Conservation (phyloP, 1,140 invertebrate species). For the Bombyx mori region DNA sequence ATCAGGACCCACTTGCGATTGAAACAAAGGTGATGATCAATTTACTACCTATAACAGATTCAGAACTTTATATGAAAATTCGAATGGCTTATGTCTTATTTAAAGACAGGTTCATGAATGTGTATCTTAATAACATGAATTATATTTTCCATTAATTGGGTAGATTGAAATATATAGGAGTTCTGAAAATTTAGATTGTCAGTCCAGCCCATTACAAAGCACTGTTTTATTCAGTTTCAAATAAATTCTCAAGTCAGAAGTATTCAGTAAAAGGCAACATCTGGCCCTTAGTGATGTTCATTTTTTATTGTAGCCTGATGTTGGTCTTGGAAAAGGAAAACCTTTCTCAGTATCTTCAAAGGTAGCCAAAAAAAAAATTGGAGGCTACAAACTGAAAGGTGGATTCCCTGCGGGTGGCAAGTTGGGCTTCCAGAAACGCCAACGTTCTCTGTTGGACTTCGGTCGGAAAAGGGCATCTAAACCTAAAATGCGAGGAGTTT, state of each 20-base stretch:
- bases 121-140: too few species aligned
- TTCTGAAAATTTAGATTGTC: too few species aligned
- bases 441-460: constrained; percentile 79
- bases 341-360: constrained; percentile 80
- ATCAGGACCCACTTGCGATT: constrained; percentile 76
- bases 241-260: too few species aligned
- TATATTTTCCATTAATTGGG: too few species aligned
- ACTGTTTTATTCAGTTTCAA: too few species aligned
- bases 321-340: constrained; percentile 84
- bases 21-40: constrained; percentile 69
- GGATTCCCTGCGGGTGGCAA: constrained; percentile 78
- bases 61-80: background rate
- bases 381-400: constrained; percentile 72
- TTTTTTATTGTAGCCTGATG: constrained; percentile 53
- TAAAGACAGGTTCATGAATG: background rate
- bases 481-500: constrained; percentile 88
- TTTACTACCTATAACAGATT: background rate
- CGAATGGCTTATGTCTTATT: background rate
- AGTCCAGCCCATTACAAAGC: too few species aligned
- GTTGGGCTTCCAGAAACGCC: constrained; percentile 79
- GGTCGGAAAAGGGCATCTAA: constrained; percentile 85
- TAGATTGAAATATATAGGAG: too few species aligned
- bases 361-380: constrained; percentile 84
- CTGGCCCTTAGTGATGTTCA: background rate
- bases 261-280: too few species aligned